Evolutionary conservation across 2,888 invertebrate genomes (phyloP), one percentile per base, ranked within the genome.

Genomic region (Dorcus parallelipipedus): DNA sequence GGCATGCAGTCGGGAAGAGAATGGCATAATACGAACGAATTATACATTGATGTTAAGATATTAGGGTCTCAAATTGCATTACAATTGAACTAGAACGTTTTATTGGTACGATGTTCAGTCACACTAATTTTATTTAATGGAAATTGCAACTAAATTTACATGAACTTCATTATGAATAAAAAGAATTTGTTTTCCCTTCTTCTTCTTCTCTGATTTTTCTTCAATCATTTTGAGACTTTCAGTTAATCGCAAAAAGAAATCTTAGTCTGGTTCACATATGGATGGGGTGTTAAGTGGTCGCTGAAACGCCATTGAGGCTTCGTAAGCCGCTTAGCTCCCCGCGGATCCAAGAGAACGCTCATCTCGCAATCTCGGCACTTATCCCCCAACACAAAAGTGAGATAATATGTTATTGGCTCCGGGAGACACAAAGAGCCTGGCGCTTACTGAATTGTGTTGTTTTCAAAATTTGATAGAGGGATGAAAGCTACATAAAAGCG

Each of bases 11-110:
- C 53, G 53, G 52, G 54, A 52, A 52, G 54, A 57, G 49, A 84
- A 89, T 0, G 87, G 84, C 71, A 88, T 89, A 7, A 78, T 88
- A 9, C 78, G 78, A 4, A 85, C 86, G 63, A 81, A 56, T 45
- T 54, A 49, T 51, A 52, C n/a, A 50, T 55, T 33, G 50, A 51
- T 33, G 17, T 56, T 20, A 14, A 49, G 42, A 42, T 33, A 57
- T 23, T 14, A 38, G 45, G 20, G 38, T 17, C 41, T 14, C 42
- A 17, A 33, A 48, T 50, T 50, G 48, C 42, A 42, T 43, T 45
- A 40, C 47, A 47, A 33, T 43, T 14, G 20, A 42, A 42, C 14
- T 42, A 14, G 42, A 10, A 14, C 42, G 42, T 14, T 14, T 10
- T 42, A 42, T 42, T 42, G 26, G 26, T 33, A 33, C 6, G 26